A percentile compares a stretch with the other conserved stretches of the same genome.
Conservation (phyloP, 1,140 invertebrate genomes). For the Gyrodactylus bullatarudis region DNA sequence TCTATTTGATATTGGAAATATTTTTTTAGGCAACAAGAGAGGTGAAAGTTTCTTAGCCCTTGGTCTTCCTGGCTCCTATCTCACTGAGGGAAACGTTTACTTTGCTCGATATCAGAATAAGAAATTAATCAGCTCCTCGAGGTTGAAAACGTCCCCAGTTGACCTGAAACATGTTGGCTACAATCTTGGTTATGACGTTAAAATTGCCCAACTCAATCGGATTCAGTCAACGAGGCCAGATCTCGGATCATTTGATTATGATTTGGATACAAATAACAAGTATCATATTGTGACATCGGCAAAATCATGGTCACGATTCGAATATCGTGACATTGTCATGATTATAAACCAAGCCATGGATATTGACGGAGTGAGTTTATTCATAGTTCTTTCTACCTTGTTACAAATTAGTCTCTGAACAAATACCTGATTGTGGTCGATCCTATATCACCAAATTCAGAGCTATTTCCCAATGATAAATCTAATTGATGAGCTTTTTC, state of each 20-base stretch:
- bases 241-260: not conserved
- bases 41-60: not conserved
- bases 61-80: conserved; percentile 2
- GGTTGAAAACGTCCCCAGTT: not conserved
- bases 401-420: not conserved
- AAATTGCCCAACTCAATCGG: not conserved
- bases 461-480: too few relatives aligned
- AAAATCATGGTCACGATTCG: not conserved
- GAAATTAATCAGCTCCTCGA: not conserved
- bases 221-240: not conserved
- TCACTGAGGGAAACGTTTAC: conserved; percentile 1
- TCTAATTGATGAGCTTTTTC: not conserved
- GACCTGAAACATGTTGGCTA: not conserved
- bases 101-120: not conserved
- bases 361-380: not conserved
- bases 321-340: not conserved
- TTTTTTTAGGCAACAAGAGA: too few relatives aligned
- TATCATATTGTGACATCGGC: not conserved
- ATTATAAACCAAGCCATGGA: not conserved
- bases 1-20: too few relatives aligned
- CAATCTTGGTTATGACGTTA: conserved; percentile 3
- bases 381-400: too few relatives aligned
- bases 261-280: not conserved
- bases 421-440: not conserved
- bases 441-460: too few relatives aligned